Percentiles rank a stretch among this genome's conserved stretches.
phyloP scores from a whole-genome alignment of 2,888 invertebrate genomes.

The Perizoma affinitatum region DNA sequence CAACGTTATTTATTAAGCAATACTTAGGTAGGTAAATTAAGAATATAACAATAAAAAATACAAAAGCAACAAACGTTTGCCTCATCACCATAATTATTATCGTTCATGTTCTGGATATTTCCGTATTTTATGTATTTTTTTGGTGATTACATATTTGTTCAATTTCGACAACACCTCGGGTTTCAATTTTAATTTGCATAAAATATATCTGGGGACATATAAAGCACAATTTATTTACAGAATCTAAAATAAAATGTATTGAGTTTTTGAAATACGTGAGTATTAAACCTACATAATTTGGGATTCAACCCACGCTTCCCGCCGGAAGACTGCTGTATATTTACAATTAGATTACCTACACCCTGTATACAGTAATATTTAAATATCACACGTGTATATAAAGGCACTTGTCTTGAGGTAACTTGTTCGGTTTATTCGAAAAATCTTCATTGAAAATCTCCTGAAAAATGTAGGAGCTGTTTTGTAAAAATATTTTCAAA shows the following conservation, averaged over 20 bases:
- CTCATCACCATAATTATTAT: background rate
- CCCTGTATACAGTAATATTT: conserved; percentile 41
- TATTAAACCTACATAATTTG: conserved; percentile 42
- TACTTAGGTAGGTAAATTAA: no score
- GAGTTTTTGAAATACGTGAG: conserved; percentile 39
- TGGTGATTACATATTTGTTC: no score
- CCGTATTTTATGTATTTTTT: no score
- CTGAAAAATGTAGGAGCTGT: background rate
- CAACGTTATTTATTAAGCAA: no score
- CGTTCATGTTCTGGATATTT: background rate
- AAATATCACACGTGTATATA: conserved; percentile 46
- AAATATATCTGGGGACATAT: background rate
- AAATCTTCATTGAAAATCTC: conserved; percentile 6
- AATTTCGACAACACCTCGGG: no score
- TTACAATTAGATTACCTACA: conserved; percentile 64
- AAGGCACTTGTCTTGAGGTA: conserved; percentile 15
- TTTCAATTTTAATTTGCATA: no score
- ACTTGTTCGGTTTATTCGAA: conserved; percentile 6
- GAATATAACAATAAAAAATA: background rate
- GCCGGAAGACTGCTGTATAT: conserved; percentile 53
- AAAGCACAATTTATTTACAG: background rate
- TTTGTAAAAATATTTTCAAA: conserved; percentile 1
- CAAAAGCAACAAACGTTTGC: background rate
- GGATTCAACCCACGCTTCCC: conserved; percentile 48
- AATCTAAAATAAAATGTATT: conserved; percentile 29